Base-by-base conservation (phyloP, 2,113 vertebrate species). In the Entelurus aequoreus region DNA sequence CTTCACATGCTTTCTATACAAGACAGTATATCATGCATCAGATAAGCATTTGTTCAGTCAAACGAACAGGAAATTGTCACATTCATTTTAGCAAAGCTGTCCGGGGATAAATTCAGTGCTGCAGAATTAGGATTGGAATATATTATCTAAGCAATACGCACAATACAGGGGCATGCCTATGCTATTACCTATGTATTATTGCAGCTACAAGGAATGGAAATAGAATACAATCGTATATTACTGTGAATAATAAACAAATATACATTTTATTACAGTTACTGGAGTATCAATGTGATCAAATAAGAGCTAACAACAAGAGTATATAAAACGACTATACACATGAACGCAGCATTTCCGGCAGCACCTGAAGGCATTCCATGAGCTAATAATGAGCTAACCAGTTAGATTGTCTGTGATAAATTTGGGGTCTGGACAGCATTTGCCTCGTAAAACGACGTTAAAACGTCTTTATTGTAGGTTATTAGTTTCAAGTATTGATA, bases 11-110 rank as follows among this genome's bases (percentile, higher is more conserved):
- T 69, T 77, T 71, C 80, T 64, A 83, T 54, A 52, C 44, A 56
- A 76, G 68, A 66, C 61, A 54, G 54, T 55, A 72, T 81, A 72
- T 81, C 64, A 53, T 49, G 38, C 73, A 62, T 75, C 83, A 78
- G 50, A 74, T 57, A 12, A 16, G 62, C 67, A 67, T 66, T 72
- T 69, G 74, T 48, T 57, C 12, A 50, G 73, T 83, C 68, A 74
- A 76, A 77, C 67, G 57, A 76, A 70, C 67, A 54, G 70, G 63
- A 62, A 80, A 44, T 61, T 79, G 75, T 71, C 75, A 70, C 35
- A 71, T 66, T 65, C 62, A 62, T 66, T 67, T 68, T 64, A 58
- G 60, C 50, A 57, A 36, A 66, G 50, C 54, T 49, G 48, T 66
- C 64, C 40, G 12, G 54, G 28, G 60, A 49, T 50, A 69, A 76